phyloP scores from a whole-genome alignment of 2,888 invertebrate genomes.

The Mimumesa dahlbomi region DNA sequence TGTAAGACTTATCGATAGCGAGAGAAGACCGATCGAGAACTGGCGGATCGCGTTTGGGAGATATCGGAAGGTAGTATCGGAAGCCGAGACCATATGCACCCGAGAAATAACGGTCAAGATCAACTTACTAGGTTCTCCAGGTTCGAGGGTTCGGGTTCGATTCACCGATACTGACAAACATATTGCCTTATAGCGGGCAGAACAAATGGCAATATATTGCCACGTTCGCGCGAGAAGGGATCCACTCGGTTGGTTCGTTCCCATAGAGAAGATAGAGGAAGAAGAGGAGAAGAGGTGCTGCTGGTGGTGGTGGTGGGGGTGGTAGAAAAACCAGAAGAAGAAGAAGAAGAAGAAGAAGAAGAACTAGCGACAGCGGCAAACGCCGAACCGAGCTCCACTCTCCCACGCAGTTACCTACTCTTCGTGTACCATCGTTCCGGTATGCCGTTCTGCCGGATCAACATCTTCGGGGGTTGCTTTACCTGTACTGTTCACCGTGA shows the following conservation, averaged over 20 bases:
- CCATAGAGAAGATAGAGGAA: slow-evolving; percentile 54
- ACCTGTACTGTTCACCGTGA: not conserved
- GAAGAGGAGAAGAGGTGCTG: slow-evolving; percentile 14
- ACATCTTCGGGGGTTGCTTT: slow-evolving; percentile 51
- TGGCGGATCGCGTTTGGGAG: slow-evolving; percentile 46
- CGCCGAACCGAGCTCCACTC: slow-evolving; percentile 59
- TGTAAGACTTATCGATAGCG: slow-evolving; percentile 55
- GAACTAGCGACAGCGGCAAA: slow-evolving; percentile 37
- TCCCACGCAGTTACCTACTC: slow-evolving; percentile 77
- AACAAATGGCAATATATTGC: slow-evolving; percentile 79
- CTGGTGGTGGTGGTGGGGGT: not conserved
- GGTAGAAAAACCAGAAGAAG: slow-evolving; percentile 22
- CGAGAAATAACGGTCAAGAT: slow-evolving; percentile 64
- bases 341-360: slow-evolving; percentile 29
- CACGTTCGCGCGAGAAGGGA: slow-evolving; percentile 60
- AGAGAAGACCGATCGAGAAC: slow-evolving; percentile 51
- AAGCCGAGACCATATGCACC: slow-evolving; percentile 57
- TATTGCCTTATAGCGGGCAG: slow-evolving; percentile 75
- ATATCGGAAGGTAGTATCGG: slow-evolving; percentile 55
- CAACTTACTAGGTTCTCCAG: slow-evolving; percentile 44
- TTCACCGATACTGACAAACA: slow-evolving; percentile 78
- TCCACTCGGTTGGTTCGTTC: slow-evolving; percentile 61
- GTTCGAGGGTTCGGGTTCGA: slow-evolving; percentile 69
- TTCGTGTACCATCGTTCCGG: slow-evolving; percentile 63
- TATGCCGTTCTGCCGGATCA: slow-evolving; percentile 65